phyloP scores from a whole-genome alignment of 1,140 invertebrate genomes.

The Scaptomyza hsui region DNA sequence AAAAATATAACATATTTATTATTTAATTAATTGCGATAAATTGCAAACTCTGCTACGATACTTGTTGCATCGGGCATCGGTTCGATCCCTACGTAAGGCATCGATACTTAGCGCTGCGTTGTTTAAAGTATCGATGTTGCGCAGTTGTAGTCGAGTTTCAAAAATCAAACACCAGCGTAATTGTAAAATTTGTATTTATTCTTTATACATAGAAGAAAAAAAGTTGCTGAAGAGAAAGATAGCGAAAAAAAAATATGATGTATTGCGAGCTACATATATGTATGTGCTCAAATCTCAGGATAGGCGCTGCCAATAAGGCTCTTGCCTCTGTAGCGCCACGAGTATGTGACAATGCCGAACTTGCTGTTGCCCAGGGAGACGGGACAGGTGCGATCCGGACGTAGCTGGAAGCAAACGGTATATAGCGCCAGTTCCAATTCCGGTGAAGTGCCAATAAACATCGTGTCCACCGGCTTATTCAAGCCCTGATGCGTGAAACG shows the following conservation, averaged over 20 bases:
- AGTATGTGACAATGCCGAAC: slow-evolving; percentile 89
- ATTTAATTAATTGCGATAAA: neutral
- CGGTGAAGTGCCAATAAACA: slow-evolving; percentile 96
- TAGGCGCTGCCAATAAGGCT: slow-evolving; percentile 92
- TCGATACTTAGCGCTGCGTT: neutral
- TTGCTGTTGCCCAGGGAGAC: slow-evolving; percentile 88
- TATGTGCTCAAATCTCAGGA: slow-evolving; percentile 86
- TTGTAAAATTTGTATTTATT: slow-evolving; percentile 27
- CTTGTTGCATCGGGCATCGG: neutral
- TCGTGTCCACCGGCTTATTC: slow-evolving; percentile 90
- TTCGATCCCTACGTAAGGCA: neutral
- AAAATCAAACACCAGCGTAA: neutral
- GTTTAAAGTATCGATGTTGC: neutral
- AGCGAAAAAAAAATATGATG: slow-evolving; percentile 2
- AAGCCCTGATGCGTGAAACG: slow-evolving; percentile 90
- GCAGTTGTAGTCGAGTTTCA: neutral
- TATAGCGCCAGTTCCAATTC: slow-evolving; percentile 96
- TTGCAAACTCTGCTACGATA: neutral
- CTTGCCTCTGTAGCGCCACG: slow-evolving; percentile 89
- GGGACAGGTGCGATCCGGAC: slow-evolving; percentile 89
- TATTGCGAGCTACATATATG: slow-evolving; percentile 59
- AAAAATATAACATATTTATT: too few species aligned
- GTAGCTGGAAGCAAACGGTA: slow-evolving; percentile 91
- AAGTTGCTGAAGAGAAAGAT: neutral
- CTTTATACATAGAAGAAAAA: slow-evolving; percentile 34